Conservation (phyloP, 2,113 vertebrate species). For the Archilochus colubris region DNA sequence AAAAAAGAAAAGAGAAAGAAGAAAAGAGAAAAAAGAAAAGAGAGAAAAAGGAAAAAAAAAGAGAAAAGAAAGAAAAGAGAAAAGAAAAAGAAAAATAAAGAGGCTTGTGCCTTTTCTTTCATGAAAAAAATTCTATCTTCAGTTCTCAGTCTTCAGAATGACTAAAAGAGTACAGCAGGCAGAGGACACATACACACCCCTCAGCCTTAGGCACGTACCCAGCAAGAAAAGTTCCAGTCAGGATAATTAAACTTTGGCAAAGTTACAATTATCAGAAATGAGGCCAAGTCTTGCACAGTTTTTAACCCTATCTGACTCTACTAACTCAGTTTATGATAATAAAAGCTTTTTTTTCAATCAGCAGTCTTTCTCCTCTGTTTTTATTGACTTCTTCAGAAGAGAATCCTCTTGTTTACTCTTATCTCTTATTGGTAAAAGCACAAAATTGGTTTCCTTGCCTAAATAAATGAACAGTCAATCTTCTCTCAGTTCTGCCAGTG, state of each 20-base stretch:
- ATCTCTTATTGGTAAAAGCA: neutral
- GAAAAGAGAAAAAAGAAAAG: neutral
- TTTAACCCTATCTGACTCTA: neutral
- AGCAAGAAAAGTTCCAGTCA: neutral
- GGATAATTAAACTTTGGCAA: constrained; percentile 42
- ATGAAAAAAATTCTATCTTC: neutral
- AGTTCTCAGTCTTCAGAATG: neutral
- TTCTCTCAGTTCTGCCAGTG: neutral
- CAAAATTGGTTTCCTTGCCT: neutral
- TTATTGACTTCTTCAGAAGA: neutral
- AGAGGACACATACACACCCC: neutral
- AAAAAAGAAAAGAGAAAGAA: too few species aligned
- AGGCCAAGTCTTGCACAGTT: constrained; percentile 27
- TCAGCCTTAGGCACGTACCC: constrained; percentile 3
- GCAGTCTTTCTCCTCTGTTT: neutral
- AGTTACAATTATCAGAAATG: constrained; percentile 13
- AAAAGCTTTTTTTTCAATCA: neutral
- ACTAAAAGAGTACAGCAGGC: neutral
- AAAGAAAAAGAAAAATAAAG: neutral
- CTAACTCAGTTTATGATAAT: neutral
- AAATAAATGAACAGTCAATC: neutral
- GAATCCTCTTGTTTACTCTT: neutral
- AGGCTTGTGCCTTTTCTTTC: neutral
- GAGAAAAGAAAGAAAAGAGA: neutral
- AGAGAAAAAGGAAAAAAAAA: neutral